Evolutionary conservation across 1,140 invertebrate genomes (phyloP), one percentile per base, ranked within the genome.

Genomic region (Drosophila sp.): DNA sequence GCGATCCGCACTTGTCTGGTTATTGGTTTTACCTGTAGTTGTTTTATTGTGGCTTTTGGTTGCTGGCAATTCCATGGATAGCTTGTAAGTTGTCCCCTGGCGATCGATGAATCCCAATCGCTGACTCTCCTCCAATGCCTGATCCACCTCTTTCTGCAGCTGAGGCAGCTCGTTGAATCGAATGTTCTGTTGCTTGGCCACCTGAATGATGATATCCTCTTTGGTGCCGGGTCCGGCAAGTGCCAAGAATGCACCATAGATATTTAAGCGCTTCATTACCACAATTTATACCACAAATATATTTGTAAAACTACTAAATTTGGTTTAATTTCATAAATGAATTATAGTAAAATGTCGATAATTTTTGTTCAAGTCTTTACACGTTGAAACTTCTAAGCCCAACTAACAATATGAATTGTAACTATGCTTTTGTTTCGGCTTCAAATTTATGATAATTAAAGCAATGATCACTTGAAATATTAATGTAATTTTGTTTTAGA

Each of bases 151-250:
- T 14, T 54, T 67, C 7, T 72, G 63, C 14, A 72, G 48, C 4
- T 27, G 14, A n/a, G 70, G 64, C n/a, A 72, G 34, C 14, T 72
- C 70, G 4, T 72, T 72, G 40, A 72, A 72, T 2, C 63, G 70
- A n/a, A 69, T 61, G 7, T 72, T 72, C n/a, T 67, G 64, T 8
- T 72, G 64, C 13, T 67, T 59, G 16, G 70, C 70, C 25, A 72
- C 14, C 5, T 67, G 46, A 1, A 72, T 61, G 48, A 67, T 54
- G 9, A 72, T 54, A 32, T 72, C 70, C 46, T 72, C 70, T 9
- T 72, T 58, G 14, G 56, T 72, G 9, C 46, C 34, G 4, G 63
- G 70, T 1, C 54, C 56, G 6, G 18, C 14, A 0, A 67, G 38
- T 0, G 64, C 9, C 9, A 14, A 0, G 16, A 72, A 67, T 7